A percentile compares a stretch with the other conserved stretches of the same genome.
phyloP scores from a whole-genome alignment of 2,113 vertebrate genomes.

The Callionymus lyra region DNA sequence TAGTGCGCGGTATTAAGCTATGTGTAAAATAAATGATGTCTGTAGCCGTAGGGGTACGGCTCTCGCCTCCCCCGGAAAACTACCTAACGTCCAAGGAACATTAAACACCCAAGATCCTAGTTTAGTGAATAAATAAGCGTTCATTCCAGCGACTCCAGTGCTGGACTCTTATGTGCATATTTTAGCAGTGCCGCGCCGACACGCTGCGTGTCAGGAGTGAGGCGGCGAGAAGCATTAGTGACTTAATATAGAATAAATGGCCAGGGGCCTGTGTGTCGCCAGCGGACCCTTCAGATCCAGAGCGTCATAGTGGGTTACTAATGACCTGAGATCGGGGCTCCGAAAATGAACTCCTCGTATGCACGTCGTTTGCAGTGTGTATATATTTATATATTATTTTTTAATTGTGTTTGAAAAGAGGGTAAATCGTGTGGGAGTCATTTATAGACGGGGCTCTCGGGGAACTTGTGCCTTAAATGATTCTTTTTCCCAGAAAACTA shows the following conservation, averaged over 20 bases:
- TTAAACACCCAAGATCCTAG: slow-evolving; percentile 98
- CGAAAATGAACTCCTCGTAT: slow-evolving; percentile 98
- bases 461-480: slow-evolving; percentile 73
- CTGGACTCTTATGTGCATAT: slow-evolving; percentile 97
- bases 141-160: slow-evolving; percentile 88
- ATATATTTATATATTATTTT: slow-evolving; percentile 99
- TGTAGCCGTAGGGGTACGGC: slow-evolving; percentile 93
- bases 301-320: slow-evolving; percentile 99
- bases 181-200: slow-evolving; percentile 80
- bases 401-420: slow-evolving; percentile 99
- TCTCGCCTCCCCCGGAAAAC: slow-evolving; percentile 79
- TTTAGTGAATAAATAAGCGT: slow-evolving; percentile 99
- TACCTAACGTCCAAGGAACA: slow-evolving; percentile 99
- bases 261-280: slow-evolving; percentile 94
- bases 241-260: slow-evolving; percentile 99
- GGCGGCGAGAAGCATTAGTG: slow-evolving; percentile 79
- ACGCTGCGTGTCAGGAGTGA: slow-evolving; percentile 50
- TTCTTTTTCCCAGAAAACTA: slow-evolving; percentile 80
- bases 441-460: slow-evolving; percentile 71
- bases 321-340: slow-evolving; percentile 97
- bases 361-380: slow-evolving; percentile 99
- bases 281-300: slow-evolving; percentile 89
- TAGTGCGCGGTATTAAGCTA: slow-evolving; percentile 96
- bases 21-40: slow-evolving; percentile 99
- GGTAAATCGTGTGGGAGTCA: slow-evolving; percentile 78